Base-by-base conservation (phyloP, 2,113 vertebrate genomes). In the Pelecanus crispus region DNA sequence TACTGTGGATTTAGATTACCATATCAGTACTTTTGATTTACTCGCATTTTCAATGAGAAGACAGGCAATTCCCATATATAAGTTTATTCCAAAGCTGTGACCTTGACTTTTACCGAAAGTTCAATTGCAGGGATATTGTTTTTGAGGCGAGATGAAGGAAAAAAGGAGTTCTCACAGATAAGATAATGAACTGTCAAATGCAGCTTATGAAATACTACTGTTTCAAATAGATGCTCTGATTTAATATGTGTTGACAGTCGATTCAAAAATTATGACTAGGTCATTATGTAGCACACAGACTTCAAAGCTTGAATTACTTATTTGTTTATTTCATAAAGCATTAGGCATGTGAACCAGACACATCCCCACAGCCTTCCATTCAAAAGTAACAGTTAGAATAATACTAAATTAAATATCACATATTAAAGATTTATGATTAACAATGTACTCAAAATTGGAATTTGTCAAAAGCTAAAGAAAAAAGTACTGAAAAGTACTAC, bases 181-280 rank as follows among this genome's bases (percentile, higher is more conserved):
- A 96, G 90, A 97, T 92, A 98, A 96, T 36, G 65, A 97, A 93
- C 77, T 96, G 75, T 86, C 97, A 96, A 87, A 93, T 44, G 80
- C 28, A 94, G 83, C 58, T 95, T 87, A 79, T 97, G 94, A 98
- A 97, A 97, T 97, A 97, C 65, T 92, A 89, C 86, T 80, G 82
- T 94, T 97, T 96, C 94, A 96, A 87, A 97, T 1, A 94, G 92
- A 95, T 86, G 62, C 73, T 94, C 95, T 95, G 96, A 97, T 97
- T 97, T 97, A 97, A 94, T 84, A 89, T 65, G 68, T 78, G 82
- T 24, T 96, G 95, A 96, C 95, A 93, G 85, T 88, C 85, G 67
- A 95, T 94, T 95, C 87, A 95, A 96, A 98, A 97, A 97, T 98
- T 98, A 98, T 86, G 95, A 94, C 92, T 85, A 45, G 75, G 84